Base-by-base conservation (phyloP, 1,140 invertebrate genomes). In the Apis laboriosa region DNA sequence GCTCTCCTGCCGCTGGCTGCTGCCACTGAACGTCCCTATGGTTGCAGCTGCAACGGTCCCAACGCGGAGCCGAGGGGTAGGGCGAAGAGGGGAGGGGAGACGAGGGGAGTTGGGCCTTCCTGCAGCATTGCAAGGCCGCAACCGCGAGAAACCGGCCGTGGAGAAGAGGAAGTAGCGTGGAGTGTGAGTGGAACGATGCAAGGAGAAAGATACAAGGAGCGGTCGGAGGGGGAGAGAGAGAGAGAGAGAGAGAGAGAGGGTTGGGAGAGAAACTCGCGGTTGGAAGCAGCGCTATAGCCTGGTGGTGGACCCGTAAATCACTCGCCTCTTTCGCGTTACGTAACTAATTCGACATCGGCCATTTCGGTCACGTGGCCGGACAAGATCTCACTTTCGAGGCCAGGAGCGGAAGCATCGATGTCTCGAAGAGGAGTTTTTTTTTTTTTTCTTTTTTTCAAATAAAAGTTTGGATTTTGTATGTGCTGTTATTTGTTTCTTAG, bases 41-140 rank as follows among this genome's bases (percentile, higher is more conserved):
- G 84, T 77, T 88, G 90, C 80, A 89, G 90, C 91, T 90, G 92
- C 90, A 92, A 92, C 90, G 90, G 77, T 80, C 72, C 64, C 64
- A 89, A 83, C 66, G 19, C 53, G 11, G 28, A 53, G n/a, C 56
- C 2, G 12, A 5, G 61, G 28, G 43, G 21, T 19, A 12, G 4
- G 34, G 34, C 34, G 34, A 43, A 0, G 34, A 0, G 34, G 5
- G 5, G 34, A 4, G 5, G 34, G 0, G 34, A 3, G 34, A 0
- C 4, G 34, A 43, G n/a, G 72, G 60, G 60, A 64, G 34, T 66
- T 75, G 75, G 84, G 60, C 80, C 78, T 85, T 78, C 78, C 83
- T 86, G 88, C 90, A 93, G 90, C 91, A 92, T 93, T 92, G 93
- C 93, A 93, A 93, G 92, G 93, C 90, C 92, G 92, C 89, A 92